Evolutionary conservation across 92 coral and sea anemone species (phyloP).

Genomic region (Muricea muricata): DNA sequence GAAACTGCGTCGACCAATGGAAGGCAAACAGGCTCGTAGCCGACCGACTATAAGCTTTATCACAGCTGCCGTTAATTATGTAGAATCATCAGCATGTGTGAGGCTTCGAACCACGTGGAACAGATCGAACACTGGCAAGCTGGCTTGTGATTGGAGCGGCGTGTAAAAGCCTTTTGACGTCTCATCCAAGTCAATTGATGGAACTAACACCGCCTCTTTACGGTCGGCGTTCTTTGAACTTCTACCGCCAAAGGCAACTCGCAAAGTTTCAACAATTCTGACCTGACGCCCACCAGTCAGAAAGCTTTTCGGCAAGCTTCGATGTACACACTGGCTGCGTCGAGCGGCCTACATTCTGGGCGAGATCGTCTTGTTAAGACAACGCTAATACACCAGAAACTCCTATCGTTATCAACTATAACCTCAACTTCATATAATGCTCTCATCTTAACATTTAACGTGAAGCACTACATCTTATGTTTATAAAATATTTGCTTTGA

Average conservation of each 20-base stretch:
- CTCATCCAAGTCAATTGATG: slow-evolving; percentile 98
- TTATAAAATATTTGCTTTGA: slow-evolving; percentile 99
- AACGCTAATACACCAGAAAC: background rate
- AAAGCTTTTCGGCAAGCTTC: slow-evolving; percentile 35
- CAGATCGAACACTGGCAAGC: slow-evolving; percentile 72
- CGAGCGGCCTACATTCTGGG: background rate
- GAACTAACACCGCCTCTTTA: slow-evolving; percentile 94
- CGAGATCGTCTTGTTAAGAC: background rate
- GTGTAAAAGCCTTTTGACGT: slow-evolving; percentile 91
- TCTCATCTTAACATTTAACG: slow-evolving; percentile 38
- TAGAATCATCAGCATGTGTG: slow-evolving; percentile 96
- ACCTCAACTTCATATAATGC: background rate
- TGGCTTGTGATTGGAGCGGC: slow-evolving; percentile 97
- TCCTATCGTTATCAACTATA: background rate
- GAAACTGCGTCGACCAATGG: background rate
- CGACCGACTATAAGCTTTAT: slow-evolving; percentile 12
- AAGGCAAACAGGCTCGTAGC: background rate
- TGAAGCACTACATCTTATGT: slow-evolving; percentile 78
- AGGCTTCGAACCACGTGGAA: slow-evolving; percentile 99
- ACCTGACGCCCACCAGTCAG: slow-evolving; percentile 50
- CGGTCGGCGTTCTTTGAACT: slow-evolving; percentile 96
- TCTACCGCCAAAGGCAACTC: slow-evolving; percentile 50
- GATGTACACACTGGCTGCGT: slow-evolving; percentile 68
- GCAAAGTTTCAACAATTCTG: slow-evolving; percentile 43
- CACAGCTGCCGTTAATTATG: slow-evolving; percentile 99